Percentiles rank a stretch among this genome's conserved stretches.
Evolutionary conservation across 1,140 invertebrate genomes (phyloP).

Genomic region (Drosophila ananassae): DNA sequence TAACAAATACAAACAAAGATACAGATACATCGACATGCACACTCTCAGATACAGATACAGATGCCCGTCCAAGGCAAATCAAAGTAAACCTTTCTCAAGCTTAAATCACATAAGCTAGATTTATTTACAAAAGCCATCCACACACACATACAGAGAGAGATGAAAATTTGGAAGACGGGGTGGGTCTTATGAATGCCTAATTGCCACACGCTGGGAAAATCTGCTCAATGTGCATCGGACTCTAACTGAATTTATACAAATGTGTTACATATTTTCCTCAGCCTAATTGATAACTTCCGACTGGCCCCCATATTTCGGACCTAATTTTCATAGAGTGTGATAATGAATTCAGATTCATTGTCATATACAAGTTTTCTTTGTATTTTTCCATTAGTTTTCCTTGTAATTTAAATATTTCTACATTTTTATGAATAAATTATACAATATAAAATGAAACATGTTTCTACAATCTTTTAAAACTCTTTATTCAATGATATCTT

Average conservation of each 20-base stretch:
- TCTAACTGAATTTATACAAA: conserved; percentile 81
- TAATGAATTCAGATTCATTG: conserved; percentile 82
- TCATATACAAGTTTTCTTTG: conserved; percentile 20
- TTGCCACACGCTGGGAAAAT: conserved; percentile 73
- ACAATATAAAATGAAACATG: no score
- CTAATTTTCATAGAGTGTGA: conserved; percentile 46
- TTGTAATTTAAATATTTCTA: background rate
- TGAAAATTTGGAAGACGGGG: background rate
- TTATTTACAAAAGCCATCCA: conserved; percentile 74
- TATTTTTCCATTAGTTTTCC: background rate
- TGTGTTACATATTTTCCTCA: conserved; percentile 75
- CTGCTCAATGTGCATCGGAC: conserved; percentile 46
- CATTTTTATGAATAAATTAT: background rate
- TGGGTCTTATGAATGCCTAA: conserved; percentile 46
- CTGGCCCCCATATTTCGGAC: conserved; percentile 33
- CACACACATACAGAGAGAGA: conserved; percentile 4
- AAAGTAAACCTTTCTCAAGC: conserved; percentile 80
- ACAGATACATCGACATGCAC: conserved; percentile 9
- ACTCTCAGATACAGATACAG: conserved; percentile 12
- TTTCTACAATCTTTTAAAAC: background rate
- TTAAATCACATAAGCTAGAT: conserved; percentile 72
- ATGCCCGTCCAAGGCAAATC: conserved; percentile 53
- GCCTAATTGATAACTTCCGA: conserved; percentile 81
- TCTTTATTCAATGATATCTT: background rate
- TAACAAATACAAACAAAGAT: conserved; percentile 9